These are phyloP conservation scores for Rhodinocichla rosea DNA, from an alignment of 2,113 vertebrate genomes.

Conservation along the genomic window DNA sequence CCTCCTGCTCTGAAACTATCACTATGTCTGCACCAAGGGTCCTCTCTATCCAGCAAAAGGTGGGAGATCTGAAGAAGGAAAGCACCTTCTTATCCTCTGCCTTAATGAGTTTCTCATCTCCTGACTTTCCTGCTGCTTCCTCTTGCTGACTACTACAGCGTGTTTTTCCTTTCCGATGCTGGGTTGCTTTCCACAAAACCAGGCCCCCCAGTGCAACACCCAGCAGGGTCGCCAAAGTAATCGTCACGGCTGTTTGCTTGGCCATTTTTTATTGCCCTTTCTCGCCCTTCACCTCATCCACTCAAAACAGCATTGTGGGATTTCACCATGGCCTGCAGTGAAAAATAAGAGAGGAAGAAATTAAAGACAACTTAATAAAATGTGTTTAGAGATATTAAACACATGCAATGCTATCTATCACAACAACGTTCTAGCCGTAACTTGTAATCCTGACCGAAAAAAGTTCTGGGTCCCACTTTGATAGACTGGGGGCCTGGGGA, in stretches of 20 bases:
- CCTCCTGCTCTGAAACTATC: conserved; percentile 80
- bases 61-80: background rate
- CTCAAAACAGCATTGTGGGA: conserved; percentile 17
- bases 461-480: background rate
- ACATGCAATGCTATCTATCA: background rate
- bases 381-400: background rate
- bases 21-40: conserved; percentile 76
- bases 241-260: conserved; percentile 75
- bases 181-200: conserved; percentile 82
- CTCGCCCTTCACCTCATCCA: background rate
- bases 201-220: conserved; percentile 84
- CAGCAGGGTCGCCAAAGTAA: conserved; percentile 81
- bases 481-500: background rate
- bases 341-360: conserved; percentile 4
- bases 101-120: conserved; percentile 50
- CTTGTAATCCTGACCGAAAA: background rate
- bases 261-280: conserved; percentile 74
- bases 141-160: background rate
- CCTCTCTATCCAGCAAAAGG: conserved; percentile 66
- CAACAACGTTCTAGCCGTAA: background rate
- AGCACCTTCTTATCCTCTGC: conserved; percentile 14
- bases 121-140: background rate
- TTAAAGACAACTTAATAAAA: background rate
- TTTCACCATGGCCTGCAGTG: conserved; percentile 48
- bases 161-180: conserved; percentile 50